phyloP scores from a whole-genome alignment of 1,140 invertebrate species.

The Paraescarpia echinospica region DNA sequence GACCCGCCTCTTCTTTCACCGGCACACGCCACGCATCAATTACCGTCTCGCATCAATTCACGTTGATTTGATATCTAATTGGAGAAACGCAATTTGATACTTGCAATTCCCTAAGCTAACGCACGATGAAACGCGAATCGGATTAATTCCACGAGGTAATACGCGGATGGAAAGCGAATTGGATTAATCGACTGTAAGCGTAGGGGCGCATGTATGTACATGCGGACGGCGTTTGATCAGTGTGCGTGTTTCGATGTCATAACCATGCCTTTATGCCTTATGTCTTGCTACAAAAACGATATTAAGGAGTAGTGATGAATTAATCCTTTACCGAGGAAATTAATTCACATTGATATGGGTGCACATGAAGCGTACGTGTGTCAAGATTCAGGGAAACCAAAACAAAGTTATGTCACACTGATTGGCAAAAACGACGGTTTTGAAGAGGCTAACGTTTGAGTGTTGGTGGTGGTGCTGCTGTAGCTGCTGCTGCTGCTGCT shows the following conservation, averaged over 20 bases:
- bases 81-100: not conserved
- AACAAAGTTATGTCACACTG: too few species aligned
- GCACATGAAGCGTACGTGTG: not conserved
- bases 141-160: not conserved
- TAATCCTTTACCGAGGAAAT: not conserved
- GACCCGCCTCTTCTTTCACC: not conserved
- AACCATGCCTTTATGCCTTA: not conserved
- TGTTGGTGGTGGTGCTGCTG: too few species aligned
- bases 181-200: not conserved
- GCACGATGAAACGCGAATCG: not conserved
- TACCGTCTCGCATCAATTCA: not conserved
- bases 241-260: not conserved
- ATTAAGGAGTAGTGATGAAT: not conserved
- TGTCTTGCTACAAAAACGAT: not conserved
- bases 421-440: too few species aligned
- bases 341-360: not conserved
- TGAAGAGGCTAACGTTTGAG: too few species aligned
- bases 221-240: not conserved
- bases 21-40: not conserved
- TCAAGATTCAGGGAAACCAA: too few species aligned
- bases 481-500: too few species aligned
- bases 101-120: not conserved
- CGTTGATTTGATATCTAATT: not conserved
- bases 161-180: not conserved
- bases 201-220: not conserved